Conservation (phyloP, 2,113 vertebrate genomes). For the Scomber japonicus region DNA sequence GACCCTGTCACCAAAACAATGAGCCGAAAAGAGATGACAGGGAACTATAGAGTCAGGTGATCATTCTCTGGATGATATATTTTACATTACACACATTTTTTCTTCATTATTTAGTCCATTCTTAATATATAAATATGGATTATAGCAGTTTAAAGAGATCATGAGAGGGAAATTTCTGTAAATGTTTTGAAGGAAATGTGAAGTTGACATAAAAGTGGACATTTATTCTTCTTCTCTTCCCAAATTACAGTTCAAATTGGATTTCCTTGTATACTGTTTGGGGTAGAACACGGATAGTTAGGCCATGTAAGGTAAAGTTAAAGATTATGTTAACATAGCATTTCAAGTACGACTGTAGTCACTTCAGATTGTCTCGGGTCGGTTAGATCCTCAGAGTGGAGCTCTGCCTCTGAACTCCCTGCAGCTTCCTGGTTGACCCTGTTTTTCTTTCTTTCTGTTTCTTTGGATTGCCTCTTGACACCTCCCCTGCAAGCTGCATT, state of each 20-base stretch:
- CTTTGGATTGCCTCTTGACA: slow-evolving; percentile 55
- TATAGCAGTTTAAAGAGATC: too few relatives aligned
- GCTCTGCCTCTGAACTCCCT: slow-evolving; percentile 36
- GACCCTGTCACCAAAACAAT: too few relatives aligned
- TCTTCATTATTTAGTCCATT: too few relatives aligned
- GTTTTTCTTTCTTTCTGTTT: slow-evolving; percentile 32
- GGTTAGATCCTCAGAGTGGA: slow-evolving; percentile 32
- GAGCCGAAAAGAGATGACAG: too few relatives aligned
- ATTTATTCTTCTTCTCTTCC: neutral
- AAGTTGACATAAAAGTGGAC: neutral
- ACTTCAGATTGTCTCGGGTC: slow-evolving; percentile 31
- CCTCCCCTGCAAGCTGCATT: slow-evolving; percentile 26
- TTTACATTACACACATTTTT: too few relatives aligned
- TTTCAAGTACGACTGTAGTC: slow-evolving; percentile 20
- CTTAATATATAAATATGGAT: too few relatives aligned
- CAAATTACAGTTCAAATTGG: neutral
- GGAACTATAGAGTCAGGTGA: too few relatives aligned
- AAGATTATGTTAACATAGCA: slow-evolving; percentile 12
- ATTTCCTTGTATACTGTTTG: neutral
- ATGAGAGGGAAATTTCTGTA: too few relatives aligned
- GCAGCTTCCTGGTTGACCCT: slow-evolving; percentile 54
- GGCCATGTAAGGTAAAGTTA: slow-evolving; percentile 20
- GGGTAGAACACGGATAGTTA: neutral
- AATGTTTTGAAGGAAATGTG: too few relatives aligned
- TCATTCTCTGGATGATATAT: too few relatives aligned